A percentile compares a stretch with the other conserved stretches of the same genome.
Evolutionary conservation across 2,797 vertebrate species (phyloP).

Genomic region (Corythornis leucogaster): DNA sequence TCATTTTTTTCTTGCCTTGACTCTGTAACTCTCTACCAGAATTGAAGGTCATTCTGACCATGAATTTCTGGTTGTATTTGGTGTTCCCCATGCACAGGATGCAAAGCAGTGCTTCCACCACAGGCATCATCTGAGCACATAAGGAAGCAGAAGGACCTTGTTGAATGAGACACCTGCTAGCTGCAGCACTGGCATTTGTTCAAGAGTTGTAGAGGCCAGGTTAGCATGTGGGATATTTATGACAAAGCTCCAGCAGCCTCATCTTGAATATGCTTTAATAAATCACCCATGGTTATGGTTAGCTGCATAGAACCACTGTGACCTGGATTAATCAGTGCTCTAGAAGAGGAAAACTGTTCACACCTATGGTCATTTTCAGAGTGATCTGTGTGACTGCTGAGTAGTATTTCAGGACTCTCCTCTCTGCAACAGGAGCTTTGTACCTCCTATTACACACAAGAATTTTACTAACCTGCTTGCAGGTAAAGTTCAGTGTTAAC

Average conservation of each 20-base stretch:
- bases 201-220: neutral
- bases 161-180: neutral
- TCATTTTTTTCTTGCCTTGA: neutral
- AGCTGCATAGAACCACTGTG: neutral
- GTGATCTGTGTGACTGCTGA: neutral
- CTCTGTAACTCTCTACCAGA: neutral
- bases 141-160: neutral
- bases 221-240: neutral
- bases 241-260: neutral
- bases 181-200: neutral
- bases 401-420: neutral
- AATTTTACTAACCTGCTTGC: neutral
- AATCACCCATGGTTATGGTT: neutral
- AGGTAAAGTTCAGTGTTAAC: neutral
- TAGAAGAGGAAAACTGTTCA: neutral
- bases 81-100: rapidly evolving
- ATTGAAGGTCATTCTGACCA: neutral
- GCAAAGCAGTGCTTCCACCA: neutral
- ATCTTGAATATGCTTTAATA: neutral
- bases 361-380: neutral
- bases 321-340: neutral
- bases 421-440: neutral
- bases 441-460: neutral
- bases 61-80: neutral
- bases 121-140: neutral